Evolutionary conservation across 23 tunicate genomes (phyloP).

Genomic region (Corella eumyota): DNA sequence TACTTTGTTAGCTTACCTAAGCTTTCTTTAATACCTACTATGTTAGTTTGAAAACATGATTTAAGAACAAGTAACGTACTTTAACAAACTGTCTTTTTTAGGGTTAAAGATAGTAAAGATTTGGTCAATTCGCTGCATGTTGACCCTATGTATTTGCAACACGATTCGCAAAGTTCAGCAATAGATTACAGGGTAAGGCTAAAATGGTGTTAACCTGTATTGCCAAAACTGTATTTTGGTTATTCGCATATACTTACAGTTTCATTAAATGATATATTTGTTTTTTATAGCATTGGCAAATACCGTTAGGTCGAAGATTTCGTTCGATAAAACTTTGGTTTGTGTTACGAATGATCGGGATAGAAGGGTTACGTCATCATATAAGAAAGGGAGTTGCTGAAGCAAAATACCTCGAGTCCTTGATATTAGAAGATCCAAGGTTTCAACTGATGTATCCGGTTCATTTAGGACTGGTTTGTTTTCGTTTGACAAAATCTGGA

Average conservation of each 20-base stretch:
- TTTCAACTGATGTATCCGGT: conserved; percentile 30
- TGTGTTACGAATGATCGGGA: conserved; percentile 31
- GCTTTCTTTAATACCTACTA: too few relatives aligned
- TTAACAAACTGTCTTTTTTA: not conserved
- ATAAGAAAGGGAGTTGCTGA: conserved; percentile 10
- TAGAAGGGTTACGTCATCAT: conserved; percentile 20
- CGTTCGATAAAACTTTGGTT: conserved; percentile 39
- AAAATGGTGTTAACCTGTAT: not conserved
- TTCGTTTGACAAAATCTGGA: not conserved
- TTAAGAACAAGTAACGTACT: not conserved
- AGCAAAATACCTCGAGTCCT: conserved; percentile 15
- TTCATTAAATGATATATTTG: too few relatives aligned
- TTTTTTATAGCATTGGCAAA: conserved; percentile 44
- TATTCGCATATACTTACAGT: too few relatives aligned
- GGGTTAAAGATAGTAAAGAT: not conserved
- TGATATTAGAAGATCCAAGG: conserved; percentile 1
- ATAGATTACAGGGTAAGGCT: not conserved
- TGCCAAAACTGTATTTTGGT: too few relatives aligned
- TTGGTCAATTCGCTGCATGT: not conserved
- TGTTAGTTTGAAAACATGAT: not conserved
- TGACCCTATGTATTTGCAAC: not conserved
- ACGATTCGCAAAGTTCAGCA: not conserved
- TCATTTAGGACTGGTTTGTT: conserved; percentile 31
- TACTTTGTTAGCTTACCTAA: too few relatives aligned
- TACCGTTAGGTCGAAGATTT: conserved; percentile 29